phyloP scores from a whole-genome alignment of 2,113 vertebrate species.

The Cariama cristata region DNA sequence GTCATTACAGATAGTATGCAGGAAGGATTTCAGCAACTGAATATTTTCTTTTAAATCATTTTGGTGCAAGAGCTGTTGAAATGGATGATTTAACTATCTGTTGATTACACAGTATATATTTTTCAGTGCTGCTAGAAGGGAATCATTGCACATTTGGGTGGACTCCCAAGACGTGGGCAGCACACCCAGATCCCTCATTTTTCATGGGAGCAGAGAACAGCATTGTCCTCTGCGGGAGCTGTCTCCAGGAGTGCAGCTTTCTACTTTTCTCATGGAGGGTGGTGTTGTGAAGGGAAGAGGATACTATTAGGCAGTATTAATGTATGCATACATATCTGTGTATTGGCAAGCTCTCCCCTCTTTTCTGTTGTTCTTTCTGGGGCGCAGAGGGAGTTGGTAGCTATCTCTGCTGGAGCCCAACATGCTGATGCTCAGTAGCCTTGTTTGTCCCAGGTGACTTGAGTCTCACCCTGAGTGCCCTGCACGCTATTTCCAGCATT shows the following conservation, averaged over 20 bases:
- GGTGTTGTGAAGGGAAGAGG: neutral
- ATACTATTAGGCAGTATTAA: neutral
- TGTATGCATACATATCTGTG: neutral
- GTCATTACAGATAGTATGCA: neutral
- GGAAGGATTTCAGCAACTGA: neutral
- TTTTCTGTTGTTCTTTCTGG: neutral
- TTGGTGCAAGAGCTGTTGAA: neutral
- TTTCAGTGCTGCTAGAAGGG: neutral
- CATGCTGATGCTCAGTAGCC: slow-evolving; percentile 26
- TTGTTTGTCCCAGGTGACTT: slow-evolving; percentile 44
- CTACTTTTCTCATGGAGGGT: neutral
- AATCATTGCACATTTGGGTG: neutral
- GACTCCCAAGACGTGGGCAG: neutral
- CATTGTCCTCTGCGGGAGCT: neutral
- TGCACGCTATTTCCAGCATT: neutral
- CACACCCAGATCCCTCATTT: neutral
- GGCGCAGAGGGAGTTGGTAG: neutral
- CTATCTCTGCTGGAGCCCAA: neutral
- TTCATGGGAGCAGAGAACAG: neutral
- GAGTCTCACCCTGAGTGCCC: slow-evolving; percentile 21
- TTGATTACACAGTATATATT: neutral
- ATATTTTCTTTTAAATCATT: slow-evolving; percentile 20
- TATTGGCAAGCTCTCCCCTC: neutral
- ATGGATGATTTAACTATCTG: slow-evolving; percentile 38
- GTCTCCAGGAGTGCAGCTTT: neutral